Evolutionary conservation across 2,797 vertebrate genomes (phyloP), one percentile per base, ranked within the genome.

Genomic region (Eurystomus glaucurus): DNA sequence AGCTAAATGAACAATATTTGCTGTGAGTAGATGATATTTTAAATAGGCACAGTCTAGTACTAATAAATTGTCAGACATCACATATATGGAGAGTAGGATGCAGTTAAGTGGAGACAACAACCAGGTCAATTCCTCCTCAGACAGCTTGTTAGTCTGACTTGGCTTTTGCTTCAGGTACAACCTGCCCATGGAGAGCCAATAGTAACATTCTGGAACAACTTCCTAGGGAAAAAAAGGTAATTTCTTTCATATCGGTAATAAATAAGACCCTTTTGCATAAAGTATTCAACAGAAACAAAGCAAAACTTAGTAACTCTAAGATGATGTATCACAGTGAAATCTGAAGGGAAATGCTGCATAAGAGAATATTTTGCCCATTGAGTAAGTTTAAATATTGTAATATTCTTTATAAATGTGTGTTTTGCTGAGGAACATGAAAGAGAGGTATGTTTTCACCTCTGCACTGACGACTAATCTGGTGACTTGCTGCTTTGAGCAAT

Each of bases 21-120:
- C 45, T 85, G 51, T 61, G 58, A 88, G 43, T 22, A 57, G 76
- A 82, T 85, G 90, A 31, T 62, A 87, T 41, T 93, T 97, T 91
- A 84, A 92, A 92, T 77, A 93, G 72, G 43, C 58, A 77, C 54
- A 71, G 64, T 71, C 88, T 85, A 90, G 51, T 70, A 88, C 54
- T 92, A 96, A 82, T 55, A 57, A 71, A 74, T 12, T 54, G 72
- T 60, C 65, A 55, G 33, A 62, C 28, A 80, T 57, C 78, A 85
- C 86, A 69, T 54, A 74, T 48, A 94, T 8, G 9, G 45, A 89
- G 89, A 84, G 6, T 8, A 28, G 58, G 54, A 81, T 77, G 60
- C 52, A 71, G 69, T 35, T 41, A 83, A 65, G 68, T 9, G 4
- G 51, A 93, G 31, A 91, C 46, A 83, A 85, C 8, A 85, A 28